These are phyloP conservation scores for Muscicapa comitata DNA, from an alignment of 2,797 vertebrate genomes.

Conservation along the genomic window DNA sequence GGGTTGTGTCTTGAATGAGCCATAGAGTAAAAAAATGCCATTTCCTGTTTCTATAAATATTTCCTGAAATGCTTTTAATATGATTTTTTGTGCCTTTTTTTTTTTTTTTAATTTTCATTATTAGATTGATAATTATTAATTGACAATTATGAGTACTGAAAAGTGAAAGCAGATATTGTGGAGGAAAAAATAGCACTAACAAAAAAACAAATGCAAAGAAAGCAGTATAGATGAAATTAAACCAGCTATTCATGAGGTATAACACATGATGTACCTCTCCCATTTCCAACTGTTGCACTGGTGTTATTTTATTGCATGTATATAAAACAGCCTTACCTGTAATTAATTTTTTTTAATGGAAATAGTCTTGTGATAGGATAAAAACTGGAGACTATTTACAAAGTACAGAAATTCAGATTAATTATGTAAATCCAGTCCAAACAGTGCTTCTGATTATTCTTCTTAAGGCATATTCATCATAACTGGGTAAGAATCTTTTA, in stretches of 20 bases:
- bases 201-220: not conserved
- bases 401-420: not conserved
- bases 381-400: not conserved
- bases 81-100: not conserved
- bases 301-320: not conserved
- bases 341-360: not conserved
- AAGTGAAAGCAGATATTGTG: not conserved
- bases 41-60: not conserved
- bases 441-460: not conserved
- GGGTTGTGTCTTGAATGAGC: not conserved
- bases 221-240: not conserved
- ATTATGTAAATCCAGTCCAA: not conserved
- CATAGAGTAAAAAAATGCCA: not conserved
- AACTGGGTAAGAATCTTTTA: not conserved
- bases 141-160: not conserved
- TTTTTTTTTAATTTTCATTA: not conserved
- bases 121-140: not conserved
- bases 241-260: not conserved
- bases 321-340: not conserved
- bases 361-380: not conserved
- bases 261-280: not conserved
- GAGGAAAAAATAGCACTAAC: not conserved
- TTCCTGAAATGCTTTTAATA: not conserved
- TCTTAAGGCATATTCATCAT: not conserved
- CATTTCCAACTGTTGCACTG: not conserved